A percentile compares a stretch with the other conserved stretches of the same genome.
These are phyloP conservation scores for Grammomys dolichurus DNA, from an alignment of 2,113 vertebrate species.

Conservation along the genomic window DNA sequence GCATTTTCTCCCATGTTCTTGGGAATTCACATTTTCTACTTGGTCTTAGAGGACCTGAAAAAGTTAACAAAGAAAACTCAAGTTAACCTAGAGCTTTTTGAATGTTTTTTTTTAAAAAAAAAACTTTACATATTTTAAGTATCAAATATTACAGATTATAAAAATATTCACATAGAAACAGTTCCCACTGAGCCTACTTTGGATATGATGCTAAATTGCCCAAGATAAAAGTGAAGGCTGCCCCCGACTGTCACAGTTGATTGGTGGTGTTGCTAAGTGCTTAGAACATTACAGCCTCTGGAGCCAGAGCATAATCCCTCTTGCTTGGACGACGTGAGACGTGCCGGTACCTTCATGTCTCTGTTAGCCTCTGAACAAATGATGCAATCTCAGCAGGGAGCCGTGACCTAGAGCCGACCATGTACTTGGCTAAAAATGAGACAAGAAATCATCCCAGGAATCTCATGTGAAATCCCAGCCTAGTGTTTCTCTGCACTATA, in stretches of 20 bases:
- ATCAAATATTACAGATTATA: not conserved
- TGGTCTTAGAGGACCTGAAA: not conserved
- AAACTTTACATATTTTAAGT: not conserved
- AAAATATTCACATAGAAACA: not conserved
- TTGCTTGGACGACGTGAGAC: not conserved
- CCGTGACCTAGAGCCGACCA: not conserved
- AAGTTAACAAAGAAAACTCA: not conserved
- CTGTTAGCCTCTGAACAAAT: not conserved
- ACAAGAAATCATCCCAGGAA: not conserved
- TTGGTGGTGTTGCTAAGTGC: not conserved
- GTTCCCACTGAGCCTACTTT: not conserved
- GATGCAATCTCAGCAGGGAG: not conserved
- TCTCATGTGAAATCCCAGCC: not conserved
- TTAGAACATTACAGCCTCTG: not conserved
- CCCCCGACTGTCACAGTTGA: not conserved
- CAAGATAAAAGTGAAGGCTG: not conserved
- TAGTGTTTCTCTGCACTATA: conserved; percentile 16
- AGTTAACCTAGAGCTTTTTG: not conserved
- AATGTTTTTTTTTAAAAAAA: not conserved
- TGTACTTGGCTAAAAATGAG: not conserved
- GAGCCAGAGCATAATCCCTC: not conserved
- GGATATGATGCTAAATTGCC: not conserved
- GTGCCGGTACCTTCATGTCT: not conserved
- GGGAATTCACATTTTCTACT: not conserved
- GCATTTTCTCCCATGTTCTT: not conserved